Conservation (phyloP, 2,888 invertebrate species). For the Agrotis ipsilon region DNA sequence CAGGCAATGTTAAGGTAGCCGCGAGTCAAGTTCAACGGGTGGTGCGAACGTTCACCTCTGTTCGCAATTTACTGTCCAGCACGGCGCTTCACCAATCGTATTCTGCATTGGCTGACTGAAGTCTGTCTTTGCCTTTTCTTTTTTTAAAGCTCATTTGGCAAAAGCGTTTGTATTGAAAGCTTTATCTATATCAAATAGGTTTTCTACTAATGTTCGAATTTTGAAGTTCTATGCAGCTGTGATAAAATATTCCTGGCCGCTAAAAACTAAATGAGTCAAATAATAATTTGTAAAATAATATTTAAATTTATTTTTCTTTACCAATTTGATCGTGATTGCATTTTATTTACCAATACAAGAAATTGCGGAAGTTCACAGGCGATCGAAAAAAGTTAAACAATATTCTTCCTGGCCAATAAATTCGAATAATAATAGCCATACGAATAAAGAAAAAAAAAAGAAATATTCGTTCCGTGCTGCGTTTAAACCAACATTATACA, state of each 20-base stretch:
- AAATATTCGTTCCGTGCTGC: constrained; percentile 11
- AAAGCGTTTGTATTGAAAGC: neutral
- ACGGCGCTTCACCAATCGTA: constrained; percentile 61
- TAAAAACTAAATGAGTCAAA: too few species aligned
- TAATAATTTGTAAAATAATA: too few species aligned
- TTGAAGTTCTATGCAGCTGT: neutral
- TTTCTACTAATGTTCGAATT: neutral
- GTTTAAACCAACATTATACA: constrained; percentile 35
- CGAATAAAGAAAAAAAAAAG: constrained; percentile 14
- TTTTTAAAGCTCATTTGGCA: constrained; percentile 3
- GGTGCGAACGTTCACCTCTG: constrained; percentile 83
- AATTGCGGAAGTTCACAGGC: constrained; percentile 14
- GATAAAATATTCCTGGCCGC: too few species aligned
- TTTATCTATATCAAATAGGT: neutral
- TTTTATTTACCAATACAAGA: neutral
- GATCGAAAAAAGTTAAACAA: constrained; percentile 12
- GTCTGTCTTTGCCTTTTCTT: constrained; percentile 13
- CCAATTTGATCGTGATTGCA: neutral
- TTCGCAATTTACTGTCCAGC: constrained; percentile 74
- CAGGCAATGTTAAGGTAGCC: constrained; percentile 80
- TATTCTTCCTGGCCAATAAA: constrained; percentile 13
- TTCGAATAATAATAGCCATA: constrained; percentile 4
- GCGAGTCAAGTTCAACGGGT: constrained; percentile 84
- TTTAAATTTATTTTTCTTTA: too few species aligned
- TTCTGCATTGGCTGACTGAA: constrained; percentile 44